Evolutionary conservation across 2,888 invertebrate species (phyloP), one percentile per base, ranked within the genome.

Genomic region (Dysmachus trigonus): DNA sequence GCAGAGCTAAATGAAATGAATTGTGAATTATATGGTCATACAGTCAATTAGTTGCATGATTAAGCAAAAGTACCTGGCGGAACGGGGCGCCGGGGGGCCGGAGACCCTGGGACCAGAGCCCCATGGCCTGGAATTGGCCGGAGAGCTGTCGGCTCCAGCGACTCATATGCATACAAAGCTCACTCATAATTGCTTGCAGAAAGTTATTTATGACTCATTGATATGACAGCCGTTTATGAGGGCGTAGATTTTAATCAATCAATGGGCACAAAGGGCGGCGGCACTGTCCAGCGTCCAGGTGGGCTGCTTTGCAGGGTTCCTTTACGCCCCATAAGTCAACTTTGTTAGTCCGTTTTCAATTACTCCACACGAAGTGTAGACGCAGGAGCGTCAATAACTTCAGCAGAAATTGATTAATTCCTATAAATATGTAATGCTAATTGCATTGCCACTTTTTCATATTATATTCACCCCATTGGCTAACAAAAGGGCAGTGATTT

Each of bases 11-110:
- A 87, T 82, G 85, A 87, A 87, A 87, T 87, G 87, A 87, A 87
- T 85, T 87, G 87, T 87, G 87, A 87, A 87, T 86, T 86, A 87
- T 87, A 86, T 86, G 77, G 86, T 81, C 87, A 87, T 87, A 87
- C 85, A 87, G 87, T 87, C 87, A 87, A 87, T 87, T 87, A 87
- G 86, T 85, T 82, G 87, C 87, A 87, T 87, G 87, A 87, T 87
- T 87, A 86, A 87, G 87, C 86, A 87, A 62, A 87, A 85, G 85
- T 51, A 86, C 47, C 86, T 86, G 73, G 62, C 62, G 10, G 62
- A 27, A 27, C 38, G 74, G 41, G 84, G 76, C 31, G 15, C 53
- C 47, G 6, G 53, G 77, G 31, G 38, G n/a, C n/a, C n/a, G n/a
- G n/a, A n/a, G n/a, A n/a, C n/a, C n/a, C n/a, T n/a, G n/a, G n/a